Conservation (phyloP, 2,113 vertebrate genomes). For the Emberiza fucata region DNA sequence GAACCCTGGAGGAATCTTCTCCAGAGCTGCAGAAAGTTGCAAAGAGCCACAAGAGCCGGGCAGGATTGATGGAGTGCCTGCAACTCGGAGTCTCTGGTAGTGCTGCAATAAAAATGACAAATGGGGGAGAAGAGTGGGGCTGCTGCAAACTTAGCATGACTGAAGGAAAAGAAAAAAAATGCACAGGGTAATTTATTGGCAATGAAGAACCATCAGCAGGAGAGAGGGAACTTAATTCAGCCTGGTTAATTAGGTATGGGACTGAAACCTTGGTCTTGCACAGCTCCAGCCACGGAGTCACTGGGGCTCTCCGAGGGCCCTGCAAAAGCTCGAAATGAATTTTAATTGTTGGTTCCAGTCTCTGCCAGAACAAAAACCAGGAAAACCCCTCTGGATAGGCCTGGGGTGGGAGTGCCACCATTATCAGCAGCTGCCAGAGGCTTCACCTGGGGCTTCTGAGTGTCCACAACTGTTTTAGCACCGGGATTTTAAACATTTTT, state of each 20-base stretch:
- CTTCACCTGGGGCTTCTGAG: background rate
- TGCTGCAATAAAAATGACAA: constrained; percentile 48
- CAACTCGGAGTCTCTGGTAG: background rate
- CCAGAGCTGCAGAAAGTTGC: constrained; percentile 3
- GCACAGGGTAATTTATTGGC: constrained; percentile 28
- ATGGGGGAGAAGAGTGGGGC: background rate
- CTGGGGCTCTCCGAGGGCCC: background rate
- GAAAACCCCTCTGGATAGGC: background rate
- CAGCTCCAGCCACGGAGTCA: background rate
- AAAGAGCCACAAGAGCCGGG: background rate
- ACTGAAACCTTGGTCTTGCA: constrained; percentile 25
- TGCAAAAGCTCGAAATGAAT: background rate
- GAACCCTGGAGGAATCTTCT: background rate
- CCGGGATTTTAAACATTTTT: background rate
- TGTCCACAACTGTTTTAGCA: background rate
- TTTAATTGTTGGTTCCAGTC: background rate
- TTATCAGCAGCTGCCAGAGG: background rate
- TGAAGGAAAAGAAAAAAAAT: background rate
- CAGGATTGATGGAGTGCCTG: constrained; percentile 18
- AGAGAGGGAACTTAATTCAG: constrained; percentile 50
- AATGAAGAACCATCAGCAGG: constrained; percentile 32
- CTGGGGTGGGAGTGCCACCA: background rate
- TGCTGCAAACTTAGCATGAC: constrained; percentile 6
- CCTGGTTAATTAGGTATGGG: constrained; percentile 50
- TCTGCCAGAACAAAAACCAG: background rate